A percentile compares a stretch with the other conserved stretches of the same genome.
Evolutionary conservation across 2,888 invertebrate species (phyloP).

Genomic region (Scelioninae gen. 1): DNA sequence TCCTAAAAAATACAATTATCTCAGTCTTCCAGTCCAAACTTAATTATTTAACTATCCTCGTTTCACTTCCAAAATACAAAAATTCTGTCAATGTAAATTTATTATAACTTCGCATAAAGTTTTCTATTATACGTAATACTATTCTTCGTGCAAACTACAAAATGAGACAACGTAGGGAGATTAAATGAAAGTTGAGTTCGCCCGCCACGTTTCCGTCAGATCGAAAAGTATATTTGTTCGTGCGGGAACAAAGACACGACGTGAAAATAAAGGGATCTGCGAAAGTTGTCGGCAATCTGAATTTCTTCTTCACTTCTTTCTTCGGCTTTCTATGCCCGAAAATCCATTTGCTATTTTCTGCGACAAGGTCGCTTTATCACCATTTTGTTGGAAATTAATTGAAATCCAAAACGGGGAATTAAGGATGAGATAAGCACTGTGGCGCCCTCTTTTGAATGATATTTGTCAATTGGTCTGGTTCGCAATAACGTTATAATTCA

Average conservation of each 20-base stretch:
- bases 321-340: not conserved
- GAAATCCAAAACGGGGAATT: too few relatives aligned
- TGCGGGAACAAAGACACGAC: constrained; percentile 30
- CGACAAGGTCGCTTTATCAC: too few relatives aligned
- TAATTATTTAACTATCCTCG: not conserved
- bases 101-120: not conserved
- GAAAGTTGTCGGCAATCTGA: constrained; percentile 8
- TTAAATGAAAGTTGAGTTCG: constrained; percentile 24
- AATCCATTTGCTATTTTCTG: not conserved
- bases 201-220: not conserved
- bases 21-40: not conserved
- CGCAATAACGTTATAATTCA: too few relatives aligned
- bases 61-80: not conserved
- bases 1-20: too few relatives aligned
- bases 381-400: too few relatives aligned
- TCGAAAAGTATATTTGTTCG: constrained; percentile 35
- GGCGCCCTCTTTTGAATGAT: too few relatives aligned
- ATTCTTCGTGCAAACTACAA: constrained; percentile 11
- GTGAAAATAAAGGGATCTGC: constrained; percentile 32
- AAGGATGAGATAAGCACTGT: too few relatives aligned
- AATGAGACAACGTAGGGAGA: constrained; percentile 8
- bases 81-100: not conserved
- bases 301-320: not conserved
- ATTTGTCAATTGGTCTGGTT: too few relatives aligned
- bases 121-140: constrained; percentile 9